Evolutionary conservation across 2,797 vertebrate genomes (phyloP).

Genomic region (Thunnus albacares): DNA sequence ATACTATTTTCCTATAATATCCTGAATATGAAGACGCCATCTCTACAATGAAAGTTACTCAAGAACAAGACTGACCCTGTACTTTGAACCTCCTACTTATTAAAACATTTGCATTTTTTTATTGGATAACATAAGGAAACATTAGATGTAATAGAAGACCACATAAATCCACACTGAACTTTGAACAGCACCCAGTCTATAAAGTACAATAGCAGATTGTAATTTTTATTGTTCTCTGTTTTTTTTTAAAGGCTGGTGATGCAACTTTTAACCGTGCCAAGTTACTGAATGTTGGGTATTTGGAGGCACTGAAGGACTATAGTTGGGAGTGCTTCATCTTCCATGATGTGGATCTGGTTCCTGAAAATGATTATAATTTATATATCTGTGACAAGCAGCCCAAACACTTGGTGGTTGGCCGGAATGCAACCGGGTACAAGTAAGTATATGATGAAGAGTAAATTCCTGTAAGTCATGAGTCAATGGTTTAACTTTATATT

Average conservation of each 20-base stretch:
- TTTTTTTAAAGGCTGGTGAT: constrained; percentile 87
- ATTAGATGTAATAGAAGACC: too few relatives aligned
- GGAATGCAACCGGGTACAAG: constrained; percentile 97
- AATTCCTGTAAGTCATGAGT: background rate
- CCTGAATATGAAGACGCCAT: background rate
- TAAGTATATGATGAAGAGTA: constrained; percentile 75
- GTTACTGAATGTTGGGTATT: constrained; percentile 94
- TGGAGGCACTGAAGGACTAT: constrained; percentile 94
- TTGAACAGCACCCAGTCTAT: background rate
- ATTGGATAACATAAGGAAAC: too few relatives aligned
- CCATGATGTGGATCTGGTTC: constrained; percentile 97
- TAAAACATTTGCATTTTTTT: too few relatives aligned
- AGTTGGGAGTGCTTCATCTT: constrained; percentile 97
- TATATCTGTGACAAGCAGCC: constrained; percentile 93
- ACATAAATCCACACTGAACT: background rate
- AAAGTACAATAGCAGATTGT: background rate
- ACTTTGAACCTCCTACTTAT: too few relatives aligned
- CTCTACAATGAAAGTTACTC: background rate
- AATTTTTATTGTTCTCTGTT: constrained; percentile 11
- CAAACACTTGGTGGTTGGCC: constrained; percentile 96
- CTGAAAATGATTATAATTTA: constrained; percentile 95
- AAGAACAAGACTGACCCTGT: background rate
- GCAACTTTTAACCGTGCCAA: constrained; percentile 96
- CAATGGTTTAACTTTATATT: background rate
- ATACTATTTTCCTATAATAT: background rate